Evolutionary conservation across 2,113 vertebrate species (phyloP), one percentile per base, ranked within the genome.

Genomic region (Oncorhynchus nerka): DNA sequence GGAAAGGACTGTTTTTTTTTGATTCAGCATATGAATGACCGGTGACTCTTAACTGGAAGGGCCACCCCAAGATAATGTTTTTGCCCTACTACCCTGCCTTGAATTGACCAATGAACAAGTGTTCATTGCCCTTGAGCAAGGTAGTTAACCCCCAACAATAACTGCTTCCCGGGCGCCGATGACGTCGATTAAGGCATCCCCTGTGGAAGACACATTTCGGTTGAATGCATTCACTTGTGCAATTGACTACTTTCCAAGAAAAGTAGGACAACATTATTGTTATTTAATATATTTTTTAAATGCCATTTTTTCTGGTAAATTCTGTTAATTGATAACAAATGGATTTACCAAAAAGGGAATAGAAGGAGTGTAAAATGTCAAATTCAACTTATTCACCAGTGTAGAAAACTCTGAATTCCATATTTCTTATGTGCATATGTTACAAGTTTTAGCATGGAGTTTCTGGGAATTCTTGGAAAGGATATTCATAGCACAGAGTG

Each of bases 401-500:
- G 86, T 89, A 89, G 73, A 89, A 86, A 89, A 87, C 83, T 45
- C 34, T 76, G 26, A 79, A 82, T 86, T 79, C 71, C 73, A 75
- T 75, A 76, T 77, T 77, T 90, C 34, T 39, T 39, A 83, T 85
- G 84, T 91, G 84, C 87, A 87, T 88, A 59, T 85, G 81, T 93
- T 90, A 77, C 73, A 90, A 87, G 87, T 86, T 84, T 89, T 90
- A 91, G 91, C 39, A 45, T 45, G 39, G 39, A 11, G 82, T 86
- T 92, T 91, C 83, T 83, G 87, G 88, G 88, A 88, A 89, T 91
- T 90, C 89, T 91, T 89, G 91, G 90, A 92, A 89, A 91, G 91
- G 87, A 89, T 92, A 92, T 90, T 90, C 88, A 91, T 90, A 93
- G 90, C 92, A 94, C 92, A 94, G 91, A 90, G 87, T 90, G 39